phyloP scores from a whole-genome alignment of 2,113 vertebrate species.

The Mus pahari region DNA sequence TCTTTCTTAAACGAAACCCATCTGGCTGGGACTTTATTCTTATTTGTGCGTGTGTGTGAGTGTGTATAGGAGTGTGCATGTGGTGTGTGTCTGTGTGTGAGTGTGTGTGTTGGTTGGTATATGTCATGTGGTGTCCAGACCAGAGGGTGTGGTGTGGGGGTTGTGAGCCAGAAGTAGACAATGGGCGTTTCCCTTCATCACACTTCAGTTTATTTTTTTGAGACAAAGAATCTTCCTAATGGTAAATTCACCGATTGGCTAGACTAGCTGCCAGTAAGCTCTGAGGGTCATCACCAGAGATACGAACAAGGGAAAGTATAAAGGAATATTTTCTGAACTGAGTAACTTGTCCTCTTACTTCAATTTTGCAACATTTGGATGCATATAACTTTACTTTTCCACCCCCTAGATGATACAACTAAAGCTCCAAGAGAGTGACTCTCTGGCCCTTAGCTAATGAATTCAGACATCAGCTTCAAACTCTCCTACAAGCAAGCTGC shows the following conservation, averaged over 20 bases:
- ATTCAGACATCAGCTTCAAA: background rate
- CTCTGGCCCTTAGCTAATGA: background rate
- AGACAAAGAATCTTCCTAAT: background rate
- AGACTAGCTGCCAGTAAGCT: background rate
- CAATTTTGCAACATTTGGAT: background rate
- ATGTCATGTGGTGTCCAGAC: background rate
- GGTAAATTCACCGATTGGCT: background rate
- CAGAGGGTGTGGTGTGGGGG: too few species aligned
- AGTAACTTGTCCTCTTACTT: background rate
- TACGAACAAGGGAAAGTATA: background rate
- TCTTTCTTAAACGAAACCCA: constrained; percentile 34
- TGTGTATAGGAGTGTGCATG: background rate
- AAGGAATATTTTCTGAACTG: background rate
- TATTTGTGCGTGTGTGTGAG: background rate
- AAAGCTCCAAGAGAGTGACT: background rate
- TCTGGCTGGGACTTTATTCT: background rate
- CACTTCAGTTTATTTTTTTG: background rate
- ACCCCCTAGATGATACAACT: background rate
- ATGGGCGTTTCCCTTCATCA: background rate
- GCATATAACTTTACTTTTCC: background rate
- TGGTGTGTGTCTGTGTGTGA: background rate
- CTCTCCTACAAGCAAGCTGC: background rate
- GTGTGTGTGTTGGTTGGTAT: background rate
- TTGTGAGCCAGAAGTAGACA: background rate
- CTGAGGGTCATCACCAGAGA: background rate